Evolutionary conservation across 2,888 invertebrate genomes (phyloP).

Genomic region (Sarcophaga variegata): DNA sequence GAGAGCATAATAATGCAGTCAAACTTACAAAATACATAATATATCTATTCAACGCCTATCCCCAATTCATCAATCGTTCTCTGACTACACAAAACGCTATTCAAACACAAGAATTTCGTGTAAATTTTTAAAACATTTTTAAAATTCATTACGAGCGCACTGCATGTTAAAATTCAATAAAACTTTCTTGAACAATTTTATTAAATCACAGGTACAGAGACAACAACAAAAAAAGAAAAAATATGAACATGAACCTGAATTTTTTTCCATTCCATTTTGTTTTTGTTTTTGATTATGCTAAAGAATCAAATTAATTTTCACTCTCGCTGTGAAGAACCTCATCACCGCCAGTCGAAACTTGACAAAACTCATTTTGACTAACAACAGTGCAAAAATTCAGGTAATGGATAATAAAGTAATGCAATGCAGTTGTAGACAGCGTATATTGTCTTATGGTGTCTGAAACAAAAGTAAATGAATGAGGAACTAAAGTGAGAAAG

Average conservation of each 20-base stretch:
- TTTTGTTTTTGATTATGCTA: neutral
- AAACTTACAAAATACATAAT: no score
- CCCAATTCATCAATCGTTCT: no score
- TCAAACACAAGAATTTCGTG: neutral
- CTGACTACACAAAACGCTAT: fast-evolving
- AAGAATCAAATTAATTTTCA: constrained; percentile 55
- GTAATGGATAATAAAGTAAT: constrained; percentile 55
- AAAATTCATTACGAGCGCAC: constrained; percentile 45
- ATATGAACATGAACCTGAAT: no score
- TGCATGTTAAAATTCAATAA: constrained; percentile 54
- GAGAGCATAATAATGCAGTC: no score
- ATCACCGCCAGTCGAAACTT: constrained; percentile 13
- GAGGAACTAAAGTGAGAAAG: no score
- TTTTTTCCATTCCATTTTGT: no score
- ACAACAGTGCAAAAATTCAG: constrained; percentile 10
- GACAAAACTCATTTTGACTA: neutral
- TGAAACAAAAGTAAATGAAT: no score
- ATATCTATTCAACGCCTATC: no score
- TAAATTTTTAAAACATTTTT: constrained; percentile 19
- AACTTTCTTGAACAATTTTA: constrained; percentile 39
- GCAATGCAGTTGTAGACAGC: constrained; percentile 16
- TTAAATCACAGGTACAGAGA: constrained; percentile 5
- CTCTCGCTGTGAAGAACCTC: constrained; percentile 40
- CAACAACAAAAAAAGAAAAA: no score
- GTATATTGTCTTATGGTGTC: no score